A percentile compares a stretch with the other conserved stretches of the same genome.
These are phyloP conservation scores for Melanotaenia nigrans DNA, from an alignment of 2,797 vertebrate genomes.

Conservation along the genomic window DNA sequence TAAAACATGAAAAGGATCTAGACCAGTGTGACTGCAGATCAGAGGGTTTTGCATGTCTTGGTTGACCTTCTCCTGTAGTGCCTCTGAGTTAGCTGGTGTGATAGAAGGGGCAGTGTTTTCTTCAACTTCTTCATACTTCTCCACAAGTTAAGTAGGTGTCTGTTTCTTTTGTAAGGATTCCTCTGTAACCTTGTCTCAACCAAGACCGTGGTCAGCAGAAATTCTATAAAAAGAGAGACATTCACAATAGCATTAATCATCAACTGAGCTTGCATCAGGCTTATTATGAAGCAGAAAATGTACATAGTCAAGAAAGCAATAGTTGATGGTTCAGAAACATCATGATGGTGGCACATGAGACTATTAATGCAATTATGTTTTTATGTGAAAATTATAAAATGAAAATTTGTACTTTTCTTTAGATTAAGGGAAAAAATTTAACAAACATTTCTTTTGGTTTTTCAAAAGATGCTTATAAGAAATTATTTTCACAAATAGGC, in stretches of 20 bases:
- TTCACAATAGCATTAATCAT: not conserved
- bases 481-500: not conserved
- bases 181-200: slow-evolving; percentile 15
- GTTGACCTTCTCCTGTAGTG: slow-evolving; percentile 4
- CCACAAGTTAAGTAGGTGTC: slow-evolving; percentile 10
- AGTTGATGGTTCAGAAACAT: too few species aligned
- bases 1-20: slow-evolving; percentile 6
- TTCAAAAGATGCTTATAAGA: too few species aligned
- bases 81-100: slow-evolving; percentile 17
- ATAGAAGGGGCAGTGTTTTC: slow-evolving; percentile 18
- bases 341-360: not conserved
- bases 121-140: not conserved
- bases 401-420: too few species aligned
- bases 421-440: too few species aligned
- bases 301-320: not conserved
- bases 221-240: slow-evolving; percentile 50
- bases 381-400: too few species aligned
- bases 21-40: slow-evolving; percentile 27
- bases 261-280: not conserved
- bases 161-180: slow-evolving; percentile 17
- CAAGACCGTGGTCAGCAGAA: slow-evolving; percentile 66
- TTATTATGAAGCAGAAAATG: not conserved
- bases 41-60: slow-evolving; percentile 9
- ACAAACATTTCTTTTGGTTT: too few species aligned
- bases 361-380: not conserved